phyloP scores from a whole-genome alignment of 2,113 vertebrate species.

The Zingel zingel region DNA sequence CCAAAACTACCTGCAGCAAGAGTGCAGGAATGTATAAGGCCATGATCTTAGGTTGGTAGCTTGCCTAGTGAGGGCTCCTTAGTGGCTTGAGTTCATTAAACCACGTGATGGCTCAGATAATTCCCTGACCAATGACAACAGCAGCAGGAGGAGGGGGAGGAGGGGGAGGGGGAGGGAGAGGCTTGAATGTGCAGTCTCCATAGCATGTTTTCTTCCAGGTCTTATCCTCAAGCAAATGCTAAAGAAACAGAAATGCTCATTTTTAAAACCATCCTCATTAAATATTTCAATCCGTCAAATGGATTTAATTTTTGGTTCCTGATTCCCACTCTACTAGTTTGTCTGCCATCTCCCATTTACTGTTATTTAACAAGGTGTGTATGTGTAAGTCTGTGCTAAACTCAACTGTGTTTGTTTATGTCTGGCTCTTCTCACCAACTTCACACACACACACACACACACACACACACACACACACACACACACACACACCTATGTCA shows the following conservation, averaged over 20 bases:
- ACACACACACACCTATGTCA: constrained; percentile 22
- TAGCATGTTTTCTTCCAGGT: constrained; percentile 27
- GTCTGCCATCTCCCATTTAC: not conserved
- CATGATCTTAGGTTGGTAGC: constrained; percentile 69
- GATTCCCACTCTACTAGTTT: not conserved
- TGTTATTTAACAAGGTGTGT: constrained; percentile 10
- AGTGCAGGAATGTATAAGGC: constrained; percentile 72
- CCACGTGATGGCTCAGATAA: constrained; percentile 67
- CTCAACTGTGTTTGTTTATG: constrained; percentile 62
- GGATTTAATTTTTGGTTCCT: not conserved
- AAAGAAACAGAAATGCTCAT: not conserved
- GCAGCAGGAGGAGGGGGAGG: constrained; percentile 24
- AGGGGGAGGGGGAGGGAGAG: constrained; percentile 36
- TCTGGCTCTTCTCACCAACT: constrained; percentile 53
- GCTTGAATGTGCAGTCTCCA: constrained; percentile 46
- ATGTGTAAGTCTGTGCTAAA: not conserved
- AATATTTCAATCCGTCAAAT: not conserved
- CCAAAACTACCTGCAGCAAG: constrained; percentile 39
- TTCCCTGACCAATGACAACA: constrained; percentile 56
- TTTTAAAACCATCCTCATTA: not conserved
- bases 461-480: constrained; percentile 27
- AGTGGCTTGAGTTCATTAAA: constrained; percentile 63
- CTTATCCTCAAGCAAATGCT: constrained; percentile 26
- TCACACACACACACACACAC: constrained; percentile 32
- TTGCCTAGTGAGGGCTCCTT: constrained; percentile 63